Evolutionary conservation across 2,113 vertebrate genomes (phyloP).

Genomic region (Ceratotherium simum): DNA sequence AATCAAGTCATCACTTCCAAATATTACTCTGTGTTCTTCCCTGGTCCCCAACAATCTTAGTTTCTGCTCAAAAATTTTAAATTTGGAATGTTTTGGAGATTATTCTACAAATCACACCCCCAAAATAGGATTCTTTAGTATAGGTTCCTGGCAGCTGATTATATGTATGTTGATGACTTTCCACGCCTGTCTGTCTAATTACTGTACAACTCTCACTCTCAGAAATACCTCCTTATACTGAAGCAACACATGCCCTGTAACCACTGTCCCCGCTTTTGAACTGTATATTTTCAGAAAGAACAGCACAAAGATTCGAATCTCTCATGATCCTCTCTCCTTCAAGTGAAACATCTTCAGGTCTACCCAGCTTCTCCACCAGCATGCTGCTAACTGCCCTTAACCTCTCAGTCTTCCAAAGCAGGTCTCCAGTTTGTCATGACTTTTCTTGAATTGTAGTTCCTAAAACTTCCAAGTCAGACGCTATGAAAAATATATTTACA

Average conservation of each 20-base stretch:
- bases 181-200: not conserved
- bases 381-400: not conserved
- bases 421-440: not conserved
- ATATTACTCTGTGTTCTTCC: not conserved
- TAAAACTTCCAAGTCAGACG: not conserved
- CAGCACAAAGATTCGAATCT: not conserved
- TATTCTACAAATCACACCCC: not conserved
- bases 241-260: not conserved
- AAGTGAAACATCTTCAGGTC: not conserved
- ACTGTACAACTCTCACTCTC: not conserved
- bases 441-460: not conserved
- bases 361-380: not conserved
- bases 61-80: not conserved
- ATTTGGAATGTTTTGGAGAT: not conserved
- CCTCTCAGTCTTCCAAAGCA: not conserved
- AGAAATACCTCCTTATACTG: not conserved
- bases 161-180: not conserved
- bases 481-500: not conserved
- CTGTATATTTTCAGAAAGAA: not conserved
- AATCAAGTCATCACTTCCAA: not conserved
- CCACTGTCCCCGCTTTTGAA: not conserved
- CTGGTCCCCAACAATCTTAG: not conserved
- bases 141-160: not conserved
- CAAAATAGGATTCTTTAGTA: not conserved
- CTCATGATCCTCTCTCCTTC: not conserved